Base-by-base conservation (phyloP, 2,797 vertebrate genomes). In the Falco novaeseelandiae region DNA sequence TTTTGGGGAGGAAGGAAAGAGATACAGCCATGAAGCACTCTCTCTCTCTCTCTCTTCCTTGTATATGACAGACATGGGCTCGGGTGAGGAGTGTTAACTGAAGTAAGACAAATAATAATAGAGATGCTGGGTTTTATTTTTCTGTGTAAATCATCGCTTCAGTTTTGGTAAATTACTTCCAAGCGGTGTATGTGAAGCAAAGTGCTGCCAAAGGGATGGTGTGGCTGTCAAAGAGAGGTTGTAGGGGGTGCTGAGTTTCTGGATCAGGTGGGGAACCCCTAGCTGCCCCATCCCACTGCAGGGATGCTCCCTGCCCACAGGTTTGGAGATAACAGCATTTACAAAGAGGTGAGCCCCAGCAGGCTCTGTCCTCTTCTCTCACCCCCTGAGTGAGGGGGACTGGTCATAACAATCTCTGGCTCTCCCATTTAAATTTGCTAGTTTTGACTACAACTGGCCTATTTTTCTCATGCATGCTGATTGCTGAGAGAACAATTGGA, bases 181-280 rank as follows among this genome's bases (percentile, higher is more conserved):
- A 30, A 52, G 32, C 7, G 23, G 22, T 32, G 19, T 30, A 5
- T 9, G 0, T 2, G 51, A 26, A 57, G 40, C 29, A 27, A 27
- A 72, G 23, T 5, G 12, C 15, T 81, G 42, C 57, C 44, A 12
- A 5, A 72, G 62, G 34, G 46, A 4, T 36, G 26, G 7, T 14
- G 17, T 40, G 46, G 40, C 61, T 58, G 19, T 48, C 61, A 25
- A 1, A 16, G 46, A 42, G 71, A 67, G 34, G 2, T 6, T 49
- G 14, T 1, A 21, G 70, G 63, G n/a, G 26, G 10, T 71, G 58
- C 58, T 51, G 67, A n/a, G 34, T 29, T 59, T 80, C 36, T 70
- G 74, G 62, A 20, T 30, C 32, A 5, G 48, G 7, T 22, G 44
- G 30, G 63, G 46, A 32, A 4, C 21, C 26, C 17, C 0, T 9